phyloP scores from a whole-genome alignment of 1,140 invertebrate genomes.

The Calliphora vicina region DNA sequence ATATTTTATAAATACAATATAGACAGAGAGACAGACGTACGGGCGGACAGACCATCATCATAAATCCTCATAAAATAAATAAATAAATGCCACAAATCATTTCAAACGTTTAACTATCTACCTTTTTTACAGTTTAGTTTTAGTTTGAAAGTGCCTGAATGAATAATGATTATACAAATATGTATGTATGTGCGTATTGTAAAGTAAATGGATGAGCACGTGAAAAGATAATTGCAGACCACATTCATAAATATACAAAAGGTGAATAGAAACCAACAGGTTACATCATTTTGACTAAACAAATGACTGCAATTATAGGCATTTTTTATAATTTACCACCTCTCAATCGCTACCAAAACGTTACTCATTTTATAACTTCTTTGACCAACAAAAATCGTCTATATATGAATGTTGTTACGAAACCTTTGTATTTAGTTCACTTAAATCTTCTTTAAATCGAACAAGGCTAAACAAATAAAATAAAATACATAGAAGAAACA shows the following conservation, averaged over 20 bases:
- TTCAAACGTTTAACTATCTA: neutral
- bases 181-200: neutral
- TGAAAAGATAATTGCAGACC: neutral
- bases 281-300: neutral
- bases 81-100: neutral
- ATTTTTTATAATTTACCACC: neutral
- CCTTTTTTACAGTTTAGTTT: neutral
- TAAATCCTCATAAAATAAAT: neutral
- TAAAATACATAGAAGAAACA: neutral
- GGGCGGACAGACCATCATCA: neutral
- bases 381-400: neutral
- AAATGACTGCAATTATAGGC: conserved; percentile 16
- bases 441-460: neutral
- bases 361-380: neutral
- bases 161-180: no score
- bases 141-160: neutral
- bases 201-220: neutral
- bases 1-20: neutral
- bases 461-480: neutral
- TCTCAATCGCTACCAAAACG: neutral
- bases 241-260: neutral
- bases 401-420: neutral
- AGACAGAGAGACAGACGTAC: neutral
- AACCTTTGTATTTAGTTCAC: neutral
- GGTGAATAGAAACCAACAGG: neutral